Percentiles rank a stretch among this genome's conserved stretches.
Evolutionary conservation across 2,113 vertebrate genomes (phyloP).

Genomic region (Cyprinodon brontotheroides): DNA sequence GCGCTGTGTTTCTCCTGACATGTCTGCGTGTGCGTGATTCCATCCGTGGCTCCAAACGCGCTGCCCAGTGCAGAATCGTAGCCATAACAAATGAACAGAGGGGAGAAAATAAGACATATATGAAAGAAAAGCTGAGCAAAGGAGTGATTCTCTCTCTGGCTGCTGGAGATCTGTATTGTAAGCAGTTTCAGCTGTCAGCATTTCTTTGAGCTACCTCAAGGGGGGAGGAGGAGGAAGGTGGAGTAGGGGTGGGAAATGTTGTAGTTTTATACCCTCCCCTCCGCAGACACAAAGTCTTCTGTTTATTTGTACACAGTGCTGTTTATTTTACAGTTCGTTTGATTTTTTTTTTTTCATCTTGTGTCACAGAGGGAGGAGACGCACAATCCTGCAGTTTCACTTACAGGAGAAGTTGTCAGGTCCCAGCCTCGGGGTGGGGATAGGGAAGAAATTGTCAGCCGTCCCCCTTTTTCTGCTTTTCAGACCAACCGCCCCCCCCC

Average conservation of each 20-base stretch:
- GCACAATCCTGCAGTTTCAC: constrained; percentile 44
- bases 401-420: constrained; percentile 66
- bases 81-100: constrained; percentile 80
- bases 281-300: constrained; percentile 82
- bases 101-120: constrained; percentile 80
- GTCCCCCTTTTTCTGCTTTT: constrained; percentile 61
- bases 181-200: constrained; percentile 88
- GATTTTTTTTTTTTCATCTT: constrained; percentile 34
- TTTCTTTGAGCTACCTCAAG: constrained; percentile 82
- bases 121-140: constrained; percentile 82
- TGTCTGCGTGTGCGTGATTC: constrained; percentile 39
- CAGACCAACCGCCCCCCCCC: constrained; percentile 36
- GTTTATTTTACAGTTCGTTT: constrained; percentile 66
- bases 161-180: constrained; percentile 81
- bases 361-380: constrained; percentile 13
- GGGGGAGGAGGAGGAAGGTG: constrained; percentile 69
- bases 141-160: constrained; percentile 77
- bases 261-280: constrained; percentile 86
- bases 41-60: constrained; percentile 78
- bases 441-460: constrained; percentile 65
- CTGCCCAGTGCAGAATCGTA: constrained; percentile 80
- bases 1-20: constrained; percentile 62
- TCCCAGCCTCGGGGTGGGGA: constrained; percentile 58
- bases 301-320: constrained; percentile 78
- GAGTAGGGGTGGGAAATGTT: constrained; percentile 83